Evolutionary conservation across 2,888 invertebrate genomes (phyloP), one percentile per base, ranked within the genome.

Genomic region (Brassicogethes aeneus): DNA sequence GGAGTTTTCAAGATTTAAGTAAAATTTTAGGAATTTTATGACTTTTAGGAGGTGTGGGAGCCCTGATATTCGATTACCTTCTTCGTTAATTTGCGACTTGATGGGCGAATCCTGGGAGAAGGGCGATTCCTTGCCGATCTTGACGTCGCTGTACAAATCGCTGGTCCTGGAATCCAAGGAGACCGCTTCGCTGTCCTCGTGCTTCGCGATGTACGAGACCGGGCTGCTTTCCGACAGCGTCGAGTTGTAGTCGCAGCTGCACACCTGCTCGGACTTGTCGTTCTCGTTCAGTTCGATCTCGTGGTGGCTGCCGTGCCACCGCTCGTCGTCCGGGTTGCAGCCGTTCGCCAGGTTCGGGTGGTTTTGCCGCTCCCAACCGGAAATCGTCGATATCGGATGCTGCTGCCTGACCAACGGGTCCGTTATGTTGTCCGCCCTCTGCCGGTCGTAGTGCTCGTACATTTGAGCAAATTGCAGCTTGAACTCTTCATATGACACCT

Each of bases 401-500:
- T 92, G 90, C 62, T 90, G 90, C 13, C 94, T 73, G 51, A 94
- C 77, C n/a, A 88, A 84, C 0, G 94, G 94, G 70, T 95, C 95
- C 0, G 93, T 91, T 56, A 95, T 90, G 66, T 94, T 91, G 68
- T 95, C 94, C 0, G 92, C 88, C 41, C 94, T 77, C 53, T 94
- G 87, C 40, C 91, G 80, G 62, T 95, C 94, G 64, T 95, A 96
- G 62, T 91, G 91, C 62, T 92, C 92, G 64, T 93, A 93, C 91
- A 95, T 93, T 71, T 94, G 92, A 17, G 94, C 91, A 70, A 96
- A 95, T 68, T 96, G 95, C 3, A 94, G 77, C 62, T 93, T 92
- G 69, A 96, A 97, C 68, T 97, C 96, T 72, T 97, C 96, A 66
- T 95, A 95, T 0, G 96, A 94, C 5, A 97, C 90, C 90, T 90